Conservation (phyloP, 2,113 vertebrate species). For the Atherinomorus stipes region DNA sequence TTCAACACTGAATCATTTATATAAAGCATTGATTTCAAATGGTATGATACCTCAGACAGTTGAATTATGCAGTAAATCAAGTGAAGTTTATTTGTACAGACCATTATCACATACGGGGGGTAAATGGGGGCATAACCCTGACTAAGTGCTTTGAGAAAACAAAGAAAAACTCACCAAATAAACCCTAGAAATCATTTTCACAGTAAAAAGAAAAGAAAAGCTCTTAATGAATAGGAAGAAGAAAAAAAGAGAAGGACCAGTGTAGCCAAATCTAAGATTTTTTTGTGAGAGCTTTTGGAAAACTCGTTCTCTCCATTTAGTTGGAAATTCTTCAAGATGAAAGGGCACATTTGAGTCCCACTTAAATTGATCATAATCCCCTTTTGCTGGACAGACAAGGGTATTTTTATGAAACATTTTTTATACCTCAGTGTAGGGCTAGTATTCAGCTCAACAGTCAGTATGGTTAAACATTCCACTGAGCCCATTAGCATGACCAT, state of each 20-base stretch:
- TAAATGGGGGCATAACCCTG: neutral
- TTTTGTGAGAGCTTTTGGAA: neutral
- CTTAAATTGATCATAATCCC: too few relatives aligned
- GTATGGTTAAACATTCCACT: too few relatives aligned
- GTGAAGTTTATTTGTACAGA: slow-evolving; percentile 6
- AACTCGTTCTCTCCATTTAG: neutral
- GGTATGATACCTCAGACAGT: slow-evolving; percentile 27
- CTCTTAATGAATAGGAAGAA: neutral
- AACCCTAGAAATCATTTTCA: neutral
- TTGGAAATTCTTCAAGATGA: neutral
- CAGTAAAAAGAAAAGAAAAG: neutral
- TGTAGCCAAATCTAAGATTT: too few relatives aligned
- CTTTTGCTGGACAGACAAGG: too few relatives aligned
- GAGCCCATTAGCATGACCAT: too few relatives aligned
- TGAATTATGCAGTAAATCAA: slow-evolving; percentile 36
- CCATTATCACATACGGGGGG: slow-evolving; percentile 4
- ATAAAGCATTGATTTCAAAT: slow-evolving; percentile 43
- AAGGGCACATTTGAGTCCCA: neutral
- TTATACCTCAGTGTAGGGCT: too few relatives aligned
- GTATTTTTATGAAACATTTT: too few relatives aligned
- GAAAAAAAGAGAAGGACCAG: too few relatives aligned
- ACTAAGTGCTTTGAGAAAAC: neutral
- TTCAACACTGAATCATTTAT: slow-evolving; percentile 44
- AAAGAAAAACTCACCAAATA: neutral
- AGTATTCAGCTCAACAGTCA: too few relatives aligned